A percentile compares a stretch with the other conserved stretches of the same genome.
These are phyloP conservation scores for Tychaedon coryphoeus DNA, from an alignment of 2,113 vertebrate species.

Conservation along the genomic window DNA sequence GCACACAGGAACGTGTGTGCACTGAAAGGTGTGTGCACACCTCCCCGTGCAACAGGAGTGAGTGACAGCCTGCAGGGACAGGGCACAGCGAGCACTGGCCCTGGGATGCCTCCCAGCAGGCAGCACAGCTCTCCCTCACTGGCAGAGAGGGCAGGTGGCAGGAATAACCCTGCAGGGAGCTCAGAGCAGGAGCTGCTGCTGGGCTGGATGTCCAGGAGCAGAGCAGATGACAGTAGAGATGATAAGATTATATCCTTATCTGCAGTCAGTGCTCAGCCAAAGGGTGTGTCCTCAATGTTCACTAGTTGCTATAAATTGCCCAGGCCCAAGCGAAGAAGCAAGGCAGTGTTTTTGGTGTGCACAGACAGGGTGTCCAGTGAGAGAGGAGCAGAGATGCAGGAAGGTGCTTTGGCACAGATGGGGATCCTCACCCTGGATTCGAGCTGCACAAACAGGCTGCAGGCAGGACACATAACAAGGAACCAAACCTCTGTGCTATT, in stretches of 20 bases:
- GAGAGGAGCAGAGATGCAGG: neutral
- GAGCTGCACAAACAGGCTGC: neutral
- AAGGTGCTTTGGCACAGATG: fast-evolving
- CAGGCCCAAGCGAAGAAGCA: neutral
- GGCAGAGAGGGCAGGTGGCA: neutral
- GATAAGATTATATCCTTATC: neutral
- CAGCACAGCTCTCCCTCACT: neutral
- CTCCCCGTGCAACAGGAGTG: neutral
- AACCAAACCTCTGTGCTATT: neutral
- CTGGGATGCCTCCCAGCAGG: fast-evolving
- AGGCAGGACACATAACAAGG: neutral
- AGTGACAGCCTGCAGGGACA: neutral
- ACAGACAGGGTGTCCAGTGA: fast-evolving
- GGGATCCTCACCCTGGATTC: neutral
- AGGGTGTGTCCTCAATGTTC: fast-evolving
- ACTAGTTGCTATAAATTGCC: neutral
- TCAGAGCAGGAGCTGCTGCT: neutral
- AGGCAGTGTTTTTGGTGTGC: neutral
- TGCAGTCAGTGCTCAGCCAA: neutral
- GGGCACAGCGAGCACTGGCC: neutral
- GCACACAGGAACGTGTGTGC: fast-evolving
- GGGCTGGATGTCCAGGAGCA: neutral
- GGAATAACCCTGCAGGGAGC: neutral
- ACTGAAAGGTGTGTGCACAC: too few species aligned
- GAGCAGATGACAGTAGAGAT: fast-evolving